Base-by-base conservation (phyloP, 2,113 vertebrate genomes). In the Phalacrocorax aristotelis region DNA sequence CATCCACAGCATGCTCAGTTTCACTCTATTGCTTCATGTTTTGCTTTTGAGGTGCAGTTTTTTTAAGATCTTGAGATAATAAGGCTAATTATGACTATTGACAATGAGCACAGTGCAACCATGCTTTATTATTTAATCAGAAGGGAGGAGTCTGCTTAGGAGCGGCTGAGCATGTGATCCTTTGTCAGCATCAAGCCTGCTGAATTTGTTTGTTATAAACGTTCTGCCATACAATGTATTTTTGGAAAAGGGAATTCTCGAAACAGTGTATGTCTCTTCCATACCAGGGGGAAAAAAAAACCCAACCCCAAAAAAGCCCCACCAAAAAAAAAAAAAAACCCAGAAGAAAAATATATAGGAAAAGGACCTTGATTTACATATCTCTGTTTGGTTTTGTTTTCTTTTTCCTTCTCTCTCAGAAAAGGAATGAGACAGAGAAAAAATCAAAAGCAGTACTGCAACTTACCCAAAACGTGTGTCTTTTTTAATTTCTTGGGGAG, bases 151-250 rank as follows among this genome's bases (percentile, higher is more conserved):
- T 55, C 49, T 2, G 1, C 26, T 71, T 34, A 40, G 72, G 48
- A 79, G 42, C 13, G 49, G 9, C 38, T 54, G 51, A 66, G 40
- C 29, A 14, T 44, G 46, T 26, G 34, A 36, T 70, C 48, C 16
- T 23, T 62, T 79, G 25, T 30, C 55, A 76, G n/a, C 42, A 48
- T 58, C 16, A 44, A 57, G 30, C 26, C 29, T 62, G 2, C 12
- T 57, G 36, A 77, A 22, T 49, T 80, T 74, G 7, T 70, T 17
- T 25, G 8, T 78, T 18, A 62, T n/a, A 30, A 3, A 1, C n/a
- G 1, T 68, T 88, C 29, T 75, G 15, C 36, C 26, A 20, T 19
- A 70, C 55, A 17, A 2, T 0, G 0, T 32, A 22, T 32, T 64
- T 64, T 78, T 57, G 55, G 11, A 29, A 71, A 65, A 29, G 4